phyloP scores from a whole-genome alignment of 2,113 vertebrate species.

The Myiozetetes cayanensis region DNA sequence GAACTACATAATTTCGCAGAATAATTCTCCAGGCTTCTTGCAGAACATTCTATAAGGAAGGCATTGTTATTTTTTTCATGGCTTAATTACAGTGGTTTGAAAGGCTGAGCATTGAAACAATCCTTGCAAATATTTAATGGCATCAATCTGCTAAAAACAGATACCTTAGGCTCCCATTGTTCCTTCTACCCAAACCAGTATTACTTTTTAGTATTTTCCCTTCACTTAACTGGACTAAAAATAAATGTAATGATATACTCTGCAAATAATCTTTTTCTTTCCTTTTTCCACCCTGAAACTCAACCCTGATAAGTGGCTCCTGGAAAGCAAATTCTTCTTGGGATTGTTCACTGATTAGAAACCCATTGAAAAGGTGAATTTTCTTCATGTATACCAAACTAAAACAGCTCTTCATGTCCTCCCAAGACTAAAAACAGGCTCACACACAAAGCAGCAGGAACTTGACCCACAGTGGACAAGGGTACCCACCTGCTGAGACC shows the following conservation, averaged over 20 bases:
- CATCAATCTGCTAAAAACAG: background rate
- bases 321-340: background rate
- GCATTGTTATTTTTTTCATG: background rate
- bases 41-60: background rate
- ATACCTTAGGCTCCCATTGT: background rate
- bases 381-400: background rate
- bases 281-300: background rate
- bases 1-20: background rate
- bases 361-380: background rate
- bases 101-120: background rate
- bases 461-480: background rate
- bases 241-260: background rate
- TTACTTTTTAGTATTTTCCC: background rate
- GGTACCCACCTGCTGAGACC: constrained; percentile 10
- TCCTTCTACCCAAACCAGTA: background rate
- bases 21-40: background rate
- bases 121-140: background rate
- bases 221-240: background rate
- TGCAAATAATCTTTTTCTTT: background rate
- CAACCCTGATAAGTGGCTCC: background rate
- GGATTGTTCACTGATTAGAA: background rate
- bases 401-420: background rate
- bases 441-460: background rate
- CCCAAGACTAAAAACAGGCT: background rate
- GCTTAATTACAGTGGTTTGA: background rate